Evolutionary conservation across 2,797 vertebrate species (phyloP).

Genomic region (Intellagama lesueurii): DNA sequence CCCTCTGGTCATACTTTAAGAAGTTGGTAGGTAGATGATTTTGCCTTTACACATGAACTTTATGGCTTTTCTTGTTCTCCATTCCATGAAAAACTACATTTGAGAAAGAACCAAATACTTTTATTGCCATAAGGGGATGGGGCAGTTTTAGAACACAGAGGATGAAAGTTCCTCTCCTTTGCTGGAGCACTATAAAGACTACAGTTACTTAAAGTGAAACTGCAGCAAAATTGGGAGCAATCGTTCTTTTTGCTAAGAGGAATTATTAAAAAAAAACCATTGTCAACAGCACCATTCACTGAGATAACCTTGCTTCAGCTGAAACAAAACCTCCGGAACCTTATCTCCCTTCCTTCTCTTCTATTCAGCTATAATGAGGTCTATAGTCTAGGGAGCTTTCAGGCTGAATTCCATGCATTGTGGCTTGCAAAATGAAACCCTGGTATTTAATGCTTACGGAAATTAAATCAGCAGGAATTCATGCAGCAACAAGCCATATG

Average conservation of each 20-base stretch:
- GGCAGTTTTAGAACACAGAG: neutral
- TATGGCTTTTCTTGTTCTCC: neutral
- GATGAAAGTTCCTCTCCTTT: constrained; percentile 48
- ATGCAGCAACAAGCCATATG: constrained; percentile 80
- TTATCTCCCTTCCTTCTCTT: constrained; percentile 34
- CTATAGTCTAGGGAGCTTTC: constrained; percentile 63
- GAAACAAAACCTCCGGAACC: constrained; percentile 61
- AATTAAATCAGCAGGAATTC: constrained; percentile 78
- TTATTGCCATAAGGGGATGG: neutral
- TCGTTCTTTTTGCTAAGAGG: constrained; percentile 45
- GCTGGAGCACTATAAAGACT: constrained; percentile 54
- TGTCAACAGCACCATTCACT: constrained; percentile 68
- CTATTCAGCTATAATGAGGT: constrained; percentile 65
- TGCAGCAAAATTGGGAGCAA: constrained; percentile 41
- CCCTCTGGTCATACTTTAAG: neutral
- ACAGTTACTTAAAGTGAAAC: constrained; percentile 62
- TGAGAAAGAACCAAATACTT: neutral
- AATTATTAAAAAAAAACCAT: constrained; percentile 61
- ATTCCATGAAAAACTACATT: neutral
- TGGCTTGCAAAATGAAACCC: constrained; percentile 76
- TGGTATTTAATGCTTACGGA: constrained; percentile 76
- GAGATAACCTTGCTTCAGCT: constrained; percentile 63
- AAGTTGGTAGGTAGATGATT: neutral
- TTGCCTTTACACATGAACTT: neutral
- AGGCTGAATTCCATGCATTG: constrained; percentile 70